Evolutionary conservation across 2,888 invertebrate species (phyloP), one percentile per base, ranked within the genome.

Genomic region (Epistrophe eligans): DNA sequence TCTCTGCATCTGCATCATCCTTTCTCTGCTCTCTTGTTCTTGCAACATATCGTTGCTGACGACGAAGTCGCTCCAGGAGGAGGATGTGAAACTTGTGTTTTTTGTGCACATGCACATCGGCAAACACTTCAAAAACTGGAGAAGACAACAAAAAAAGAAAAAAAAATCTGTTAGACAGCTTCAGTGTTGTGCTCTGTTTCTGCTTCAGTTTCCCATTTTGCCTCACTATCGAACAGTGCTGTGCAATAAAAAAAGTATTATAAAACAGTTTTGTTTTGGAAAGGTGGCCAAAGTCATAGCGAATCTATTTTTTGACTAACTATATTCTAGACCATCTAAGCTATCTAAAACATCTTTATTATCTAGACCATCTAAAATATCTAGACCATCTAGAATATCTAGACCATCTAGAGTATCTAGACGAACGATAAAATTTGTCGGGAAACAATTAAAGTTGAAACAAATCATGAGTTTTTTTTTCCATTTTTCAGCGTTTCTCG

Each of bases 71-170:
- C 70, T 70, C 8, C 24, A 40, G 32, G 67, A 70, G 48, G 32
- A 70, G 77, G 57, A 77, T 77, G 67, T 77, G 77, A 82, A 71
- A 82, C 73, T 85, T 70, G 81, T 81, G 81, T 85, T 81, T 85
- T 70, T 77, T 81, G 77, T 84, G 77, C 77, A 77, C 72, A 77
- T 85, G 85, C 77, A 85, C 85, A 77, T 80, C 50, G 81, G 84
- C 73, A 81, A 81, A 85, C 77, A 85, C 85, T 85, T 85, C 9
- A 82, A 85, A 70, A 77, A 55, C 38, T 50, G 10, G 38, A 71
- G 67, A 19, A 24, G 43, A 73, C 72, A 77, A 73, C n/a, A 73
- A 83, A 74, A 83, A 74, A 57, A 84, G 79, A 73, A 73, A 83
- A 74, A 83, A 74, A 57, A 84, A 84, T 84, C 70, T 73, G 83